These are phyloP conservation scores for Cheilosia scutellata DNA, from an alignment of 2,888 invertebrate genomes.

Conservation along the genomic window DNA sequence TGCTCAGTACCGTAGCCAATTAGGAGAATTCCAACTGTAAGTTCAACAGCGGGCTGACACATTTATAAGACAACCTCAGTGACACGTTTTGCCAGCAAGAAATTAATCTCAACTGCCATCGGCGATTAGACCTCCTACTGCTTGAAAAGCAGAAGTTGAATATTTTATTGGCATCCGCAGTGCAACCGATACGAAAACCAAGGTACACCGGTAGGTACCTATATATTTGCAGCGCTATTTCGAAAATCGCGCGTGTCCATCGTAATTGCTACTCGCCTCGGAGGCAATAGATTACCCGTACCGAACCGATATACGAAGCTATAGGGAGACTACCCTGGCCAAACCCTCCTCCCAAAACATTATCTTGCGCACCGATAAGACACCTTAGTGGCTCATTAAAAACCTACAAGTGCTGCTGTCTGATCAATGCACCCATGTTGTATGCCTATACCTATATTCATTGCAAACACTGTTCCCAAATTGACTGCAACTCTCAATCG, in stretches of 20 bases:
- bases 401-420: slow-evolving; percentile 45
- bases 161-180: slow-evolving; percentile 43
- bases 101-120: slow-evolving; percentile 59
- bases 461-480: slow-evolving; percentile 61
- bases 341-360: slow-evolving; percentile 29
- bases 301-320: slow-evolving; percentile 36
- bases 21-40: slow-evolving; percentile 57
- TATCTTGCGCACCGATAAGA: slow-evolving; percentile 63
- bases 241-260: slow-evolving; percentile 51
- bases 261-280: slow-evolving; percentile 60
- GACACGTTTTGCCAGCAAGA: slow-evolving; percentile 48
- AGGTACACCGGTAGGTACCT: slow-evolving; percentile 15
- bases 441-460: slow-evolving; percentile 1
- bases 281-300: slow-evolving; percentile 54
- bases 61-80: slow-evolving; percentile 64
- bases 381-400: slow-evolving; percentile 70
- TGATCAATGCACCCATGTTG: slow-evolving; percentile 43
- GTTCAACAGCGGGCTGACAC: slow-evolving; percentile 59
- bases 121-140: slow-evolving; percentile 63
- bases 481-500: slow-evolving; percentile 49
- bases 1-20: slow-evolving; percentile 35
- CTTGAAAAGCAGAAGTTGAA: slow-evolving; percentile 59
- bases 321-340: not conserved
- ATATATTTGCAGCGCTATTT: slow-evolving; percentile 16
- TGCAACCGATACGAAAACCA: slow-evolving; percentile 29